phyloP scores from a whole-genome alignment of 2,113 vertebrate genomes.

The Cyanoliseus patagonus region DNA sequence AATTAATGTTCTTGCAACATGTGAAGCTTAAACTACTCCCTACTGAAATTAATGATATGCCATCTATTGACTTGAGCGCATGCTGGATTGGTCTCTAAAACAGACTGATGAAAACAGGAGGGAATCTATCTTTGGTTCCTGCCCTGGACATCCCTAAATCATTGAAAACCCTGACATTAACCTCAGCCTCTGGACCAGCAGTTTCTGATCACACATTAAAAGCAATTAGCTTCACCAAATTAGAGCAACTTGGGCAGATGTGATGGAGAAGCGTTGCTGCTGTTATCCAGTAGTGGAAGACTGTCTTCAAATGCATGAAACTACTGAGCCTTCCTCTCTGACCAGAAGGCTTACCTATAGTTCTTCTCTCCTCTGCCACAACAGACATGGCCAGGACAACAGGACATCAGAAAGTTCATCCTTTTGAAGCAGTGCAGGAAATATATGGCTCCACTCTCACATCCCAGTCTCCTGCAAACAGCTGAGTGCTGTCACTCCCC shows the following conservation, averaged over 20 bases:
- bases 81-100: background rate
- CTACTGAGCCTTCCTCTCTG: background rate
- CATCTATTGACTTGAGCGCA: background rate
- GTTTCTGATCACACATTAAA: background rate
- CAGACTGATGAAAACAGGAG: background rate
- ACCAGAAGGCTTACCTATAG: background rate
- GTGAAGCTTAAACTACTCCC: background rate
- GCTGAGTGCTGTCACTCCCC: background rate
- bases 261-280: background rate
- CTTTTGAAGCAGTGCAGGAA: background rate
- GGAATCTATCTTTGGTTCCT: background rate
- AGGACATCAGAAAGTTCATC: background rate
- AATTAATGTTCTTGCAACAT: background rate
- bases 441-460: accelerated
- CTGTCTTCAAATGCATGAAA: background rate
- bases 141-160: background rate
- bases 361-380: background rate
- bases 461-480: background rate
- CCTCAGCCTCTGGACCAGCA: background rate
- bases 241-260: background rate
- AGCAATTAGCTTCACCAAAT: background rate
- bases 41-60: background rate
- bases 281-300: background rate
- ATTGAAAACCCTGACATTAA: background rate
- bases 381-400: accelerated